Evolutionary conservation across 2,113 vertebrate genomes (phyloP), one percentile per base, ranked within the genome.

Genomic region (human): DNA sequence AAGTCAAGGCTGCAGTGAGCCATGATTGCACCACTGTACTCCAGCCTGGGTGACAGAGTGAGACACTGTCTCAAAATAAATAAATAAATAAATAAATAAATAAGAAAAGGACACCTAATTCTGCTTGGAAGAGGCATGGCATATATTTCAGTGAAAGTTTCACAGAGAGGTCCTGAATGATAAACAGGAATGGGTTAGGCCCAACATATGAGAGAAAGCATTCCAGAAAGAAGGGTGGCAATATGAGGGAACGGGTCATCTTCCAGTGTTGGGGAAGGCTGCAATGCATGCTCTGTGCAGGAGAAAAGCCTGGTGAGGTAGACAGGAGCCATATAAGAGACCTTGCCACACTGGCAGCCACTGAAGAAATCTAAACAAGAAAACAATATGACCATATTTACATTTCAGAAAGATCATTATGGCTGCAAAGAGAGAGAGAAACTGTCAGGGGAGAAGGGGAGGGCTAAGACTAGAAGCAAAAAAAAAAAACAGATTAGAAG

Each of bases 321-420:
- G 43, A 86, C 23, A 84, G 76, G 81, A 93, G 38, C 38, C 4
- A 2, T 40, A 40, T 32, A 52, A 82, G 35, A 90, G 45, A 23
- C 38, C 78, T 66, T 75, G 78, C 16, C 38, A 64, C 13, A 84
- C 40, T 73, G 27, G 3, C 17, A 73, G 38, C 35, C 78, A 75
- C 40, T 88, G 72, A 84, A 73, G 61, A 96, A 61, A 88, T 66
- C 38, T 84, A 91, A 88, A 66, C 17, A 43, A 96, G 45, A 48
- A 96, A 64, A 94, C 22, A 30, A 86, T 82, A 90, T 35, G 20
- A 93, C 70, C n/a, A 85, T 66, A 73, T 83, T 93, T 64, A 90
- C 30, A 76, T 86, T 94, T 85, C 80, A 93, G 75, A 86, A 70
- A 68, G 73, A 81, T 70, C 30, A 81, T 40, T 57, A 87, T 43